A percentile compares a stretch with the other conserved stretches of the same genome.
Conservation (phyloP, 1,140 invertebrate species). For the Euura saliciscinereae region DNA sequence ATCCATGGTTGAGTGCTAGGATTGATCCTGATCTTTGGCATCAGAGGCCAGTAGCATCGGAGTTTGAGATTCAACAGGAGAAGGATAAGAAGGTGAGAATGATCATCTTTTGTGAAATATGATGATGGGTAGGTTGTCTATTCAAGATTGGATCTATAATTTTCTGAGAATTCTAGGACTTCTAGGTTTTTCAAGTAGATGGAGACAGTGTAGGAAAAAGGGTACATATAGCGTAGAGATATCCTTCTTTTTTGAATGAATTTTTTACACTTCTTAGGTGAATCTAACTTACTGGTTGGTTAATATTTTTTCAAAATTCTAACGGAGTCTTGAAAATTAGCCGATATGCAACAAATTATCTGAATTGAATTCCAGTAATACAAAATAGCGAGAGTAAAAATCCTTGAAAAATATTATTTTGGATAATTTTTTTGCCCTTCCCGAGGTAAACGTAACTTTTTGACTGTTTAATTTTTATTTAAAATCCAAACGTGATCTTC, state of each 20-base stretch:
- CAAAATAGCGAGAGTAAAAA: too few relatives aligned
- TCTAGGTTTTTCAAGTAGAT: too few relatives aligned
- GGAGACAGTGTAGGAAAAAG: neutral
- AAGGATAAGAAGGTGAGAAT: neutral
- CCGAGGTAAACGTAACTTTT: too few relatives aligned
- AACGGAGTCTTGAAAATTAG: too few relatives aligned
- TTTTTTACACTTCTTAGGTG: neutral
- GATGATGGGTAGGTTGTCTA: too few relatives aligned
- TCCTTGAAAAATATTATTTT: too few relatives aligned
- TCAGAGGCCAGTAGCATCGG: slow-evolving; percentile 17
- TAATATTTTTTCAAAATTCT: too few relatives aligned
- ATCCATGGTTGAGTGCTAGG: slow-evolving; percentile 20
- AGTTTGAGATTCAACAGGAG: slow-evolving; percentile 19
- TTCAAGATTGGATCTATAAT: too few relatives aligned
- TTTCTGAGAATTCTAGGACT: too few relatives aligned
- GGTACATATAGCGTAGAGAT: neutral
- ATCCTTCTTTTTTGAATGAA: neutral
- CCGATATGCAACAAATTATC: too few relatives aligned
- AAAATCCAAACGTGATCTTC: slow-evolving; percentile 6
- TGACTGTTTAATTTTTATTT: slow-evolving; percentile 12
- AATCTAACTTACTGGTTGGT: neutral
- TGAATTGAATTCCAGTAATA: too few relatives aligned
- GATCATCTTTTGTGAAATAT: neutral
- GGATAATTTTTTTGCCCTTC: neutral
- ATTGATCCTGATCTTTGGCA: slow-evolving; percentile 26